These are phyloP conservation scores for Drosophila nr. perissopoda DNA, from an alignment of 2,888 invertebrate species.

Conservation along the genomic window DNA sequence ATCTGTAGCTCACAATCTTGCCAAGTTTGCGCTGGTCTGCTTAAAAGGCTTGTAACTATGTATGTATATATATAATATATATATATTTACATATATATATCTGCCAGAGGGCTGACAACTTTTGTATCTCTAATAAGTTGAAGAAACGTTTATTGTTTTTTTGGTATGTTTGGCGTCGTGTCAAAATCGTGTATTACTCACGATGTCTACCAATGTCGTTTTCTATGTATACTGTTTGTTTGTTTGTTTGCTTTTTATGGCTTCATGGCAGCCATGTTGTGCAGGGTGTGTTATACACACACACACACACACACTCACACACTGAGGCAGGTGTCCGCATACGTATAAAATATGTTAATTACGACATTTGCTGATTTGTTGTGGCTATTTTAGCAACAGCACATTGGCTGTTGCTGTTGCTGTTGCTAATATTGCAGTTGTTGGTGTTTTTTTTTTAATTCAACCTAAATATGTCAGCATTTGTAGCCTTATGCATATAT, in stretches of 20 bases:
- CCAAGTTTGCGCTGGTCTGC: background rate
- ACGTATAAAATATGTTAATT: slow-evolving; percentile 72
- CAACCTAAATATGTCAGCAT: slow-evolving; percentile 73
- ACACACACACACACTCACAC: slow-evolving; percentile 26
- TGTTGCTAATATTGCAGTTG: slow-evolving; percentile 18
- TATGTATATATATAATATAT: background rate
- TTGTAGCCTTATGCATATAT: slow-evolving; percentile 1
- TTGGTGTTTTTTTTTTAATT: slow-evolving; percentile 37
- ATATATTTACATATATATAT: background rate
- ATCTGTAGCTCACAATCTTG: background rate
- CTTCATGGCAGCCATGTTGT: slow-evolving; percentile 57
- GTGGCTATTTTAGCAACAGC: slow-evolving; percentile 60
- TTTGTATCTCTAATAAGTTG: slow-evolving; percentile 34
- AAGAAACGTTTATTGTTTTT: slow-evolving; percentile 36
- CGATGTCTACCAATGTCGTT: slow-evolving; percentile 38
- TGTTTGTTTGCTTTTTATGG: slow-evolving; percentile 45
- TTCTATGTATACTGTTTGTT: slow-evolving; percentile 13
- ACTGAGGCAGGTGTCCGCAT: slow-evolving; percentile 28
- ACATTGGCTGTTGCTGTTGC: slow-evolving; percentile 23
- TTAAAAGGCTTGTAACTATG: background rate
- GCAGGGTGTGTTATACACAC: slow-evolving; percentile 53
- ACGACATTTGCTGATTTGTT: slow-evolving; percentile 74
- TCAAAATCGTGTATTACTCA: slow-evolving; percentile 51
- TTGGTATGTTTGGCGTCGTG: slow-evolving; percentile 19
- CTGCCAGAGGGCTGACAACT: background rate